A percentile compares a stretch with the other conserved stretches of the same genome.
Conservation (phyloP, 2,797 vertebrate genomes). For the Gastrophryne carolinensis region DNA sequence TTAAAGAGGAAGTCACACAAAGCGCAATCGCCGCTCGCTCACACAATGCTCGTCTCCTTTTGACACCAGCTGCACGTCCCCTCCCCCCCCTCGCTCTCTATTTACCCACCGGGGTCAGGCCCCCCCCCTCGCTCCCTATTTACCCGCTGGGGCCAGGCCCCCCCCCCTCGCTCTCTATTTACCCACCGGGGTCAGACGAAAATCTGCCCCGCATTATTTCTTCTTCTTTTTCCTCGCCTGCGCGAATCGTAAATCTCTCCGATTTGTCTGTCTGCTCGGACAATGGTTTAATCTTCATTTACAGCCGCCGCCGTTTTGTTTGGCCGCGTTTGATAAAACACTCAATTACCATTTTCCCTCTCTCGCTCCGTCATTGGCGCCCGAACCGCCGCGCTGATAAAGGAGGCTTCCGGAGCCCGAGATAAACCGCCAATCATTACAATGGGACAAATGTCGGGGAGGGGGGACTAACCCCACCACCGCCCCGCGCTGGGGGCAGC, state of each 20-base stretch:
- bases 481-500: no score
- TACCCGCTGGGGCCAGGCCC: conserved; percentile 65
- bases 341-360: conserved; percentile 74
- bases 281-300: conserved; percentile 84
- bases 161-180: no score
- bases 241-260: conserved; percentile 81
- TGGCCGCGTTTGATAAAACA: conserved; percentile 81
- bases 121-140: no score
- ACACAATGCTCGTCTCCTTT: conserved; percentile 66
- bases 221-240: conserved; percentile 59
- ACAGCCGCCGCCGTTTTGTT: conserved; percentile 75
- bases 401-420: conserved; percentile 67
- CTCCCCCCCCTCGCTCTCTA: conserved; percentile 60
- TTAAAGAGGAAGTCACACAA: background rate
- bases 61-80: conserved; percentile 69
- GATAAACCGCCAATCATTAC: conserved; percentile 78
- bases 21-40: conserved; percentile 52
- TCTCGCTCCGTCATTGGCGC: background rate
- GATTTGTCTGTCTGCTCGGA: conserved; percentile 80
- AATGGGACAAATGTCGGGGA: conserved; percentile 74
- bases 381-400: conserved; percentile 73
- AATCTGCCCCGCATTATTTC: conserved; percentile 10
- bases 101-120: conserved; percentile 70
- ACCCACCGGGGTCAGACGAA: conserved; percentile 66
- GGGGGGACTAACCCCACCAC: conserved; percentile 64